A percentile compares a stretch with the other conserved stretches of the same genome.
Evolutionary conservation across 1,140 invertebrate genomes (phyloP).

Genomic region (Camponotus pennsylvanicus): DNA sequence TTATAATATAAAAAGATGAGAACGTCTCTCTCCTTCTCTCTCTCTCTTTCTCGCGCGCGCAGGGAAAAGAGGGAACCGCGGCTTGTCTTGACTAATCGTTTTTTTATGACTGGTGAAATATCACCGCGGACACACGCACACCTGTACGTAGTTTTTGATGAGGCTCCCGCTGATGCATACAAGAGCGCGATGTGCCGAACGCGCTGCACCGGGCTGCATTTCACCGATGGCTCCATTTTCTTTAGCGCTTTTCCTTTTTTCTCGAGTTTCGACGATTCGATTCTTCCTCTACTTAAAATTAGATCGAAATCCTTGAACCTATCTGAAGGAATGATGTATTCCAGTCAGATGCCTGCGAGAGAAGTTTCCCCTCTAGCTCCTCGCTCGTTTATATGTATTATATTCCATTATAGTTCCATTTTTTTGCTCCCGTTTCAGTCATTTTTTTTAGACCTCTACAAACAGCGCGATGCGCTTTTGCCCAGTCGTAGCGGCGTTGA

Average conservation of each 20-base stretch:
- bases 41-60: neutral
- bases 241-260: neutral
- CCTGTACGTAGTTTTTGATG: constrained; percentile 9
- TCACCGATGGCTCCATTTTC: neutral
- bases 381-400: neutral
- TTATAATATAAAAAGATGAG: constrained; percentile 75
- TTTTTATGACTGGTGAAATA: constrained; percentile 76
- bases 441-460: neutral
- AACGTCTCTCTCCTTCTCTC: neutral
- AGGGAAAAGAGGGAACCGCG: neutral
- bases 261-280: neutral
- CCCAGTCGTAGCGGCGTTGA: neutral
- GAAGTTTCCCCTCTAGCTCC: neutral
- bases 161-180: neutral
- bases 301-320: neutral
- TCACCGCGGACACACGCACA: constrained; percentile 53
- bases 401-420: neutral
- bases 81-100: constrained; percentile 72
- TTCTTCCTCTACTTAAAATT: neutral
- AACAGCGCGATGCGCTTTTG: neutral
- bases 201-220: neutral
- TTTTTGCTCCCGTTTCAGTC: neutral
- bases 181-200: neutral
- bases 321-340: neutral
- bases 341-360: neutral